phyloP scores from a whole-genome alignment of 2,888 invertebrate genomes.

The Amiota mariae region DNA sequence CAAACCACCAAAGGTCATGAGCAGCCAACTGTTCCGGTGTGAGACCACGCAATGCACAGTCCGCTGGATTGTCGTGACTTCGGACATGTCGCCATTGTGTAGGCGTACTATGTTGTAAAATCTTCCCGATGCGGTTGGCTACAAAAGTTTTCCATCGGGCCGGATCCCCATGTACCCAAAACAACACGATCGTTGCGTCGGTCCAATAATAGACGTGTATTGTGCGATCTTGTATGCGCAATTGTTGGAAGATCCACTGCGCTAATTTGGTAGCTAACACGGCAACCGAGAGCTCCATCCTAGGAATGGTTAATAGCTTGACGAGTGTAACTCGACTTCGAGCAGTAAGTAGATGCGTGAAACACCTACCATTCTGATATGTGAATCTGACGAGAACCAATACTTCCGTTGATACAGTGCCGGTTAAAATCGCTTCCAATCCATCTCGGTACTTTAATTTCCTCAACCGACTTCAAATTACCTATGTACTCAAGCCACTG shows the following conservation, averaged over 20 bases:
- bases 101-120: not conserved
- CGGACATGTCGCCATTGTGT: not conserved
- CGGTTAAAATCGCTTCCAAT: not conserved
- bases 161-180: not conserved
- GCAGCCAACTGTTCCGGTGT: not conserved
- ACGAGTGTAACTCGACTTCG: not conserved
- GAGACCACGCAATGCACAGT: not conserved
- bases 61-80: not conserved
- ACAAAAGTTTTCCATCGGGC: not conserved
- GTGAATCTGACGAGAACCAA: not conserved
- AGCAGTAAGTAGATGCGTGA: not conserved
- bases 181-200: not conserved
- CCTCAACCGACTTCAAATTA: not conserved
- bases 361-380: not conserved
- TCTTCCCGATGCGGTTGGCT: not conserved
- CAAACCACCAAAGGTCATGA: not conserved
- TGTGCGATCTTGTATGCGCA: too few species aligned
- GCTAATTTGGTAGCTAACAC: conserved; percentile 1
- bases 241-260: too few species aligned
- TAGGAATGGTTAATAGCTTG: not conserved
- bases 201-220: not conserved
- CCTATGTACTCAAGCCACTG: too few species aligned
- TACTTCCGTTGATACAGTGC: not conserved
- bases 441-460: not conserved
- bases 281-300: not conserved